Conservation (phyloP, 2,888 invertebrate species). For the Platerodrilus igneus region DNA sequence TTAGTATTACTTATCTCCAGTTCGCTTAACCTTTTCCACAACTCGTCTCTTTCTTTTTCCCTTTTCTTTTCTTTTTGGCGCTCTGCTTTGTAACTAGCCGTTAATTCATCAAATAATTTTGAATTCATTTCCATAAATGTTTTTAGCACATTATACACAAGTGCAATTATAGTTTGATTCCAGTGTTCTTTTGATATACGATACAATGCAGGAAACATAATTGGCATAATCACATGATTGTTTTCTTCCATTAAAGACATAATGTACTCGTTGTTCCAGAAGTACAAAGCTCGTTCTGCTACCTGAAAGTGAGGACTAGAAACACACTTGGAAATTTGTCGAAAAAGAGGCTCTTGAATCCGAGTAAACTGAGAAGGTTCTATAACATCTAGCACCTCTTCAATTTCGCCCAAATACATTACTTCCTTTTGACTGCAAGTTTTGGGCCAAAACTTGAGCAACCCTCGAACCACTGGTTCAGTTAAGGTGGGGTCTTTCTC, state of each 20-base stretch:
- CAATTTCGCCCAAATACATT: slow-evolving; percentile 99
- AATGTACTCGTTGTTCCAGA: slow-evolving; percentile 99
- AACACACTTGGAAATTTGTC: slow-evolving; percentile 98
- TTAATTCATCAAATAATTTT: slow-evolving; percentile 97
- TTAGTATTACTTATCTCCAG: slow-evolving; percentile 72
- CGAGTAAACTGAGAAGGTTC: slow-evolving; percentile 98
- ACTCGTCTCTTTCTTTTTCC: slow-evolving; percentile 94
- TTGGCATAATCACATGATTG: slow-evolving; percentile 96
- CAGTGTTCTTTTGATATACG: slow-evolving; percentile 99
- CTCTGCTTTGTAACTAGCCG: slow-evolving; percentile 98
- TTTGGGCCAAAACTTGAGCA: slow-evolving; percentile 98
- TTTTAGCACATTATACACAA: slow-evolving; percentile 99
- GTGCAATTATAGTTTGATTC: slow-evolving; percentile 99
- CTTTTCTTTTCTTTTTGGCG: slow-evolving; percentile 96
- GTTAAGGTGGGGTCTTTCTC: slow-evolving; percentile 96
- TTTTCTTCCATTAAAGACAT: slow-evolving; percentile 99
- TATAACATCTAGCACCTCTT: slow-evolving; percentile 99
- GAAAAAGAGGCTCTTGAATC: slow-evolving; percentile 96
- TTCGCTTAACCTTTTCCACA: slow-evolving; percentile 94
- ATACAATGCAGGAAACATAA: slow-evolving; percentile 99
- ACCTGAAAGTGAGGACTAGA: slow-evolving; percentile 99
- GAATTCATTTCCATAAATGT: slow-evolving; percentile 99
- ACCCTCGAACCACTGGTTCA: slow-evolving; percentile 88
- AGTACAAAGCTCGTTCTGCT: slow-evolving; percentile 97
- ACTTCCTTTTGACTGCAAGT: slow-evolving; percentile 99